phyloP scores from a whole-genome alignment of 1,140 invertebrate species.

The Mamestra configurata region DNA sequence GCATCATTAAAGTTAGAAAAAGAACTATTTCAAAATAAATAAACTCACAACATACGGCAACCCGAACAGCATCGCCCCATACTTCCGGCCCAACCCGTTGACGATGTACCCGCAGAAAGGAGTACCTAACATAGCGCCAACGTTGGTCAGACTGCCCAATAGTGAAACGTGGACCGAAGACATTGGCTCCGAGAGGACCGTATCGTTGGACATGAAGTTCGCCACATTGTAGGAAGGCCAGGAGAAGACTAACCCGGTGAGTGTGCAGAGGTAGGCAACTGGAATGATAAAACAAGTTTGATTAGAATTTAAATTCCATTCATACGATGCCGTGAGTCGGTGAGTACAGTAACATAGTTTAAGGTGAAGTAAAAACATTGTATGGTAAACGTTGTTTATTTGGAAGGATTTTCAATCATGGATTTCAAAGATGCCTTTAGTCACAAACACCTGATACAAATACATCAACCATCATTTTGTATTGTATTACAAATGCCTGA shows the following conservation, averaged over 20 bases:
- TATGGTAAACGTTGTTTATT: too few species aligned
- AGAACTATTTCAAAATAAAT: not conserved
- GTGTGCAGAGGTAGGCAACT: slow-evolving; percentile 69
- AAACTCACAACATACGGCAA: slow-evolving; percentile 75
- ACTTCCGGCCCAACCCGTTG: slow-evolving; percentile 73
- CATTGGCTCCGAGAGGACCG: slow-evolving; percentile 70
- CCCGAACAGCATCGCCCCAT: slow-evolving; percentile 76
- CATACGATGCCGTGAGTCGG: too few species aligned
- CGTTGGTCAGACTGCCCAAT: slow-evolving; percentile 74
- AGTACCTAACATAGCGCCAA: slow-evolving; percentile 71
- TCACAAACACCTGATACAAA: too few species aligned
- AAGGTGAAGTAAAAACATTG: too few species aligned
- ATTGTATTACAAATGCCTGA: not conserved
- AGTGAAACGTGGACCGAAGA: slow-evolving; percentile 66
- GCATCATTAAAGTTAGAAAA: too few species aligned
- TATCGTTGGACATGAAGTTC: slow-evolving; percentile 72
- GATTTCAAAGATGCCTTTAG: too few species aligned
- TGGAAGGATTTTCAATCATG: too few species aligned
- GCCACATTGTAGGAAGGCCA: slow-evolving; percentile 77
- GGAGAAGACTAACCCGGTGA: slow-evolving; percentile 74
- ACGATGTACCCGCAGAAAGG: slow-evolving; percentile 72
- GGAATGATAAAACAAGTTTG: slow-evolving; percentile 49
- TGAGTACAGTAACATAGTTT: too few species aligned
- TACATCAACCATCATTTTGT: too few species aligned
- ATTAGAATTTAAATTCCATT: not conserved